phyloP scores from a whole-genome alignment of 1,140 invertebrate species.

The Drosophila seguyi region DNA sequence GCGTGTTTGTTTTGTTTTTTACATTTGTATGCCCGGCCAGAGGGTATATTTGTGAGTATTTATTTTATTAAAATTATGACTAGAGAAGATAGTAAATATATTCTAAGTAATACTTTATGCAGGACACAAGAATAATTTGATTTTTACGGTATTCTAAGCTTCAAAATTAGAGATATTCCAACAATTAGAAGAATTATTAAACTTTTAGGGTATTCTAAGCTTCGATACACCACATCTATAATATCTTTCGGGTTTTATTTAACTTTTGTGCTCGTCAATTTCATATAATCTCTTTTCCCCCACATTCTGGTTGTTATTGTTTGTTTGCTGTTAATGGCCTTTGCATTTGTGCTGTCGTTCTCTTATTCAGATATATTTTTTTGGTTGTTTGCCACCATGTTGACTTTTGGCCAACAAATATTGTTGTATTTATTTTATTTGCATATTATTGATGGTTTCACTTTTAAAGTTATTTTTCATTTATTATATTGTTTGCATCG shows the following conservation, averaged over 20 bases:
- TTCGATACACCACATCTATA: not conserved
- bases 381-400: constrained; percentile 10
- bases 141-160: too few relatives aligned
- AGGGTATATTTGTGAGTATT: not conserved
- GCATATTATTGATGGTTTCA: constrained; percentile 39
- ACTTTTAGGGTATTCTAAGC: not conserved
- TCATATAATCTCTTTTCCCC: constrained; percentile 12
- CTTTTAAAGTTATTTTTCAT: constrained; percentile 56
- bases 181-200: too few relatives aligned
- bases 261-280: constrained; percentile 18
- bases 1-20: not conserved
- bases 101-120: too few relatives aligned
- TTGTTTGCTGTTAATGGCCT: constrained; percentile 54
- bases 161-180: not conserved
- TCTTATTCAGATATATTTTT: not conserved
- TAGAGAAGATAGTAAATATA: too few relatives aligned
- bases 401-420: constrained; percentile 53
- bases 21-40: not conserved
- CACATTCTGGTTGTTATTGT: constrained; percentile 24
- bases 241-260: constrained; percentile 11
- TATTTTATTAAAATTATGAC: too few relatives aligned
- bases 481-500: constrained; percentile 42
- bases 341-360: constrained; percentile 42
- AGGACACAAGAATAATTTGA: too few relatives aligned
- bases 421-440: constrained; percentile 25